Percentiles rank a stretch among this genome's conserved stretches.
phyloP scores from a whole-genome alignment of 2,888 invertebrate species.

The Melieria picta region DNA sequence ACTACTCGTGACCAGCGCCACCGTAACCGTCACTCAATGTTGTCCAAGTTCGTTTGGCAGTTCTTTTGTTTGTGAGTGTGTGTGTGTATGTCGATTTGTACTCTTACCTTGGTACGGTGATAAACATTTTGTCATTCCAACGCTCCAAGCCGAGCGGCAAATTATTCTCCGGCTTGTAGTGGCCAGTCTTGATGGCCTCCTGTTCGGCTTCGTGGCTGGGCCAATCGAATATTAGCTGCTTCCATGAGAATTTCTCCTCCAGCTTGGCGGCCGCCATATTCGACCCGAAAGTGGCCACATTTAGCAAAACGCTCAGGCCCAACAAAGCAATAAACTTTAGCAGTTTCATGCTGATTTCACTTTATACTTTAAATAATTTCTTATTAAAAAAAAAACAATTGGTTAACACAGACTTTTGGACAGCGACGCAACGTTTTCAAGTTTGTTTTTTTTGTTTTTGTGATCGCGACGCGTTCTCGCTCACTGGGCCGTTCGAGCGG shows the following conservation, averaged over 20 bases:
- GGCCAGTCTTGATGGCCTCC: conserved; percentile 71
- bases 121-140: conserved; percentile 77
- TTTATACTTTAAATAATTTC: neutral
- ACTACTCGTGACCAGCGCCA: too few species aligned
- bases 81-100: too few species aligned
- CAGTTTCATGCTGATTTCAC: conserved; percentile 11
- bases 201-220: conserved; percentile 71
- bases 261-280: conserved; percentile 66
- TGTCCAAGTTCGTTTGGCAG: too few species aligned
- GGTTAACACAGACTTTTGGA: too few species aligned
- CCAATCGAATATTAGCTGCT: conserved; percentile 75
- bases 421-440: too few species aligned
- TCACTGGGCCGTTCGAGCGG: too few species aligned
- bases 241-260: conserved; percentile 76
- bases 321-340: neutral
- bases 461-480: too few species aligned
- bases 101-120: conserved; percentile 74
- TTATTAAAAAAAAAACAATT: neutral
- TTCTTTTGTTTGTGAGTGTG: too few species aligned
- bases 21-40: too few species aligned
- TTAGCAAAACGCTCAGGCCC: neutral
- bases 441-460: neutral
- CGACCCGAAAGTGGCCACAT: neutral
- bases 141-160: conserved; percentile 76
- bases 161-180: conserved; percentile 74